A percentile compares a stretch with the other conserved stretches of the same genome.
Conservation (phyloP, 2,888 invertebrate genomes). For the Tachina fera region DNA sequence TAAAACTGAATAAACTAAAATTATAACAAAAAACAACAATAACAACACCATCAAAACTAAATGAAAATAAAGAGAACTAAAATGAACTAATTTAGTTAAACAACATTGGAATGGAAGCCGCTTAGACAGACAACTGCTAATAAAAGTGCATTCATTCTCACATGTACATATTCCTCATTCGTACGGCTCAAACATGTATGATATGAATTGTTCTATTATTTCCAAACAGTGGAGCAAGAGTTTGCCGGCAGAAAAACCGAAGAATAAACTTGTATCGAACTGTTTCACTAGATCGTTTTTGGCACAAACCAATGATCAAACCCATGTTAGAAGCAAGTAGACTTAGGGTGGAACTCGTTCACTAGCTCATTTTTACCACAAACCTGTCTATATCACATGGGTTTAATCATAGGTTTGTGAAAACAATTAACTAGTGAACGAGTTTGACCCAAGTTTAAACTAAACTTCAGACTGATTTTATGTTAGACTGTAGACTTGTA, state of each 20-base stretch:
- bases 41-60: conserved; percentile 43
- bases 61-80: neutral
- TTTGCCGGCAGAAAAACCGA: neutral
- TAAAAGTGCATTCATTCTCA: conserved; percentile 64
- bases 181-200: conserved; percentile 35
- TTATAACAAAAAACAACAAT: conserved; percentile 19
- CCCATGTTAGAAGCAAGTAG: too few relatives aligned
- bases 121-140: conserved; percentile 50
- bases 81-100: conserved; percentile 63
- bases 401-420: too few relatives aligned
- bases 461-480: too few relatives aligned
- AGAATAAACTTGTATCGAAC: too few relatives aligned
- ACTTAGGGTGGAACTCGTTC: too few relatives aligned
- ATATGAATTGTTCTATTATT: conserved; percentile 32
- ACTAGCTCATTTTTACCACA: too few relatives aligned
- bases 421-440: too few relatives aligned
- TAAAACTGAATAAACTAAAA: conserved; percentile 38
- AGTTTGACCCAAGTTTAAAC: too few relatives aligned
- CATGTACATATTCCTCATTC: conserved; percentile 19
- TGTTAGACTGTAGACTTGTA: too few relatives aligned
- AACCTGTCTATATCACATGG: too few relatives aligned
- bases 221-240: conserved; percentile 34
- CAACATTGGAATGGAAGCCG: conserved; percentile 52
- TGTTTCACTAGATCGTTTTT: too few relatives aligned
- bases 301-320: too few relatives aligned